Base-by-base conservation (phyloP, 2,888 invertebrate genomes). In the Bombylius major region DNA sequence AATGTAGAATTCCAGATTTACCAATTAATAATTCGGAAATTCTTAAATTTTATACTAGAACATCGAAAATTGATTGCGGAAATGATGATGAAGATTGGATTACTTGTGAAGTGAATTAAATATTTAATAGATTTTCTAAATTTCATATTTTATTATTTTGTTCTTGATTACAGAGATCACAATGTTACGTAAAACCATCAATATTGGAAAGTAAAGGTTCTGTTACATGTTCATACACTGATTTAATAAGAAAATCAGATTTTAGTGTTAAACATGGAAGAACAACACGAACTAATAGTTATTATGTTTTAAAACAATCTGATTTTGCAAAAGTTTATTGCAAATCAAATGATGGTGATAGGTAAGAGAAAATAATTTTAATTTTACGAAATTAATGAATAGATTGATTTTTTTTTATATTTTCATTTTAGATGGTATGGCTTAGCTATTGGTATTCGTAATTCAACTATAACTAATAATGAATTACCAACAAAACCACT, bases 251-350 rank as follows among this genome's bases (percentile, higher is more conserved):
- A 59, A 76, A 80, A 23, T 80, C 79, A 56, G 90, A 90, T 66
- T 78, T 75, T 55, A 76, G 76, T 52, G 77, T 79, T 14, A 74
- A 74, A 11, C 71, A 82, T 48, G 83, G 82, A 0, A 67, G 75
- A 1, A 71, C 79, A 0, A 75, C 75, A 0, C 76, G 71, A 45
- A 79, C 81, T 0, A 78, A 77, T 50, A 76, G 79, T 5, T 75
- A 75, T 1, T 89, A 87, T 66, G 75, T 76, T 12, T 72, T 90
- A 46, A 78, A 76, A 58, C 70, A 76, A 39, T 86, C 85, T 59
- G 90, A 90, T 69, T 86, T 85, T 66, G 86, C 84, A 4, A 80
- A 81, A 64, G 84, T 87, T 0, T 75, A 77, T 11, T 90, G 90
- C 65, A 67, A 65, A 4, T 77, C 78, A 0, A 66, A 60, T 8